A percentile compares a stretch with the other conserved stretches of the same genome.
Conservation (phyloP, 2,113 vertebrate genomes). For the Prochilodus magdalenae region DNA sequence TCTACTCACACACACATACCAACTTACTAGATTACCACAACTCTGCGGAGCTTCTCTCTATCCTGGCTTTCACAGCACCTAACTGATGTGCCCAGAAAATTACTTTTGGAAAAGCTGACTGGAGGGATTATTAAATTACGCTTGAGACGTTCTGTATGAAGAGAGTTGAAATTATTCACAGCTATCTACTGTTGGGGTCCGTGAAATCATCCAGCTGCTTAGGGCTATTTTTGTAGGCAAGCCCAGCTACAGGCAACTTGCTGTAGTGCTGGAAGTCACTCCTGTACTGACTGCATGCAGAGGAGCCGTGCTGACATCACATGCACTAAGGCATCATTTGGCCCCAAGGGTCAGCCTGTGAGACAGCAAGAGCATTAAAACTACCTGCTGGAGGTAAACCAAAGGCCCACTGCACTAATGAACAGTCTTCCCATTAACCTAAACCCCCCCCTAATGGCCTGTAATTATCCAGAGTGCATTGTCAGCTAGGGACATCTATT, state of each 20-base stretch:
- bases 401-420: conserved; percentile 49
- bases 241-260: conserved; percentile 50
- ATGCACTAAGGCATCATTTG: conserved; percentile 32
- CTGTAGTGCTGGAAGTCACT: conserved; percentile 1
- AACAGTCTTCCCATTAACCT: conserved; percentile 62
- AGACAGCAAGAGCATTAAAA: conserved; percentile 31
- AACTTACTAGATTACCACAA: conserved; percentile 28
- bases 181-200: conserved; percentile 48
- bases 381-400: conserved; percentile 40
- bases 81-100: conserved; percentile 41
- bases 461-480: conserved; percentile 69
- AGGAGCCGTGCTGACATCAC: conserved; percentile 8
- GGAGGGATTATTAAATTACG: conserved; percentile 52
- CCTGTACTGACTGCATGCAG: not conserved
- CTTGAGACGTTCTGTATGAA: conserved; percentile 34
- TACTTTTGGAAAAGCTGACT: conserved; percentile 32
- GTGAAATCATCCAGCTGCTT: conserved; percentile 61
- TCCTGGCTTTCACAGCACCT: conserved; percentile 38
- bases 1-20: conserved; percentile 2
- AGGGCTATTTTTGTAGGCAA: conserved; percentile 54
- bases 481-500: conserved; percentile 53
- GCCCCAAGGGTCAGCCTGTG: conserved; percentile 3
- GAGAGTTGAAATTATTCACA: conserved; percentile 46
- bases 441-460: conserved; percentile 60
- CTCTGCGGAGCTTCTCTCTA: not conserved